phyloP scores from a whole-genome alignment of 2,888 invertebrate species.

The Brenthis daphne region DNA sequence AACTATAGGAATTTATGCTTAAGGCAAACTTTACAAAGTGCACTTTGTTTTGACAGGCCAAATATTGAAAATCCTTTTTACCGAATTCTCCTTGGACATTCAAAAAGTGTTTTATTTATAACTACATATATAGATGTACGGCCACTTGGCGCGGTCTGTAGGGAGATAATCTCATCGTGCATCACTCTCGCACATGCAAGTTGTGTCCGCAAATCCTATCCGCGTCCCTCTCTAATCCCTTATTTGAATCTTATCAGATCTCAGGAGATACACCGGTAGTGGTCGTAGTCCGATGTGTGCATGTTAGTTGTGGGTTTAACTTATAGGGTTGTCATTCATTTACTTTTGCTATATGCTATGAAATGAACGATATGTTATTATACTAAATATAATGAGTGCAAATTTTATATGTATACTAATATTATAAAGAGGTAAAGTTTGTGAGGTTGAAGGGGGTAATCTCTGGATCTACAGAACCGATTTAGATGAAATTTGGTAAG shows the following conservation, averaged over 20 bases:
- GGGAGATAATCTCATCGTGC: constrained; percentile 74
- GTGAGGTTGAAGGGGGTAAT: no score
- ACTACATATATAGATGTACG: constrained; percentile 49
- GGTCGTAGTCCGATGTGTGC: constrained; percentile 64
- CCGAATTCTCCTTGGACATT: constrained; percentile 35
- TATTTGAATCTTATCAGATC: constrained; percentile 84
- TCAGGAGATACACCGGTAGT: constrained; percentile 78
- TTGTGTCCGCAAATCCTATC: constrained; percentile 71
- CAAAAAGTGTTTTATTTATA: constrained; percentile 49
- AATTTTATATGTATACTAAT: no score
- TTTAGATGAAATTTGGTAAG: no score
- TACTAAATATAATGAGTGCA: no score
- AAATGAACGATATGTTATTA: neutral
- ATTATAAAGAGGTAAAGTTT: no score
- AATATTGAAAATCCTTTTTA: constrained; percentile 28
- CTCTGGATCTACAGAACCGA: no score
- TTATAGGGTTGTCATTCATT: constrained; percentile 55
- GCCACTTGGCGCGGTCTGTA: constrained; percentile 70
- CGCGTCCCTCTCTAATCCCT: constrained; percentile 79
- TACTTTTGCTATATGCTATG: neutral
- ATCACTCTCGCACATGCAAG: constrained; percentile 62
- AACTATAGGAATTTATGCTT: neutral
- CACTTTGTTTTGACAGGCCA: constrained; percentile 10
- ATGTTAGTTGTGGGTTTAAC: constrained; percentile 65
- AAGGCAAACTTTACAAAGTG: neutral